Conservation (phyloP, 2,888 invertebrate species). For the Aquatica leii region DNA sequence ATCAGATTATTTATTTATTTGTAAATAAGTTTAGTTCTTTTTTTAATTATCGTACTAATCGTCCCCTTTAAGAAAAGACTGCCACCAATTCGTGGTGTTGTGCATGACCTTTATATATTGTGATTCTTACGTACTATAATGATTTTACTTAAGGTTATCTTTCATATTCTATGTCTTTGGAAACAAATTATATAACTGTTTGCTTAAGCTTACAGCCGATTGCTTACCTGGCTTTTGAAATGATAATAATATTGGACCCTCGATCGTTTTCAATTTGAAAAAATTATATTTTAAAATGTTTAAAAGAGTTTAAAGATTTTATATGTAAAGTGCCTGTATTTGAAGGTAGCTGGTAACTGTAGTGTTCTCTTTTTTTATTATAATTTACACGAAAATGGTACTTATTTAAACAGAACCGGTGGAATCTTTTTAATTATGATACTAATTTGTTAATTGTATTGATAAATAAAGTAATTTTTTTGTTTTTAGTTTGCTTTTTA, state of each 20-base stretch:
- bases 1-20: constrained; percentile 8
- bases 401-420: constrained; percentile 4
- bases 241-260: constrained; percentile 16
- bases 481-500: not conserved
- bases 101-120: no score
- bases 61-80: constrained; percentile 3
- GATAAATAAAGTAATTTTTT: constrained; percentile 13
- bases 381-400: constrained; percentile 11
- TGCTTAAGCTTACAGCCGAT: constrained; percentile 14
- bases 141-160: constrained; percentile 7
- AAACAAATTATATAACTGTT: not conserved
- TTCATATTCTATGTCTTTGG: not conserved
- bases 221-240: constrained; percentile 4
- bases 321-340: constrained; percentile 34
- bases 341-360: constrained; percentile 25
- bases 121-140: not conserved
- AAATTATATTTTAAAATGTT: constrained; percentile 30
- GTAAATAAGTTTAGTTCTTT: constrained; percentile 7
- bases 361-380: constrained; percentile 15
- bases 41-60: not conserved
- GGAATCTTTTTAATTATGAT: constrained; percentile 3
- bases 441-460: constrained; percentile 24
- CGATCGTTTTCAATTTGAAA: constrained; percentile 20
- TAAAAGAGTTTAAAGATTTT: constrained; percentile 22
- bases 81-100: no score